Conservation (phyloP, 2,113 vertebrate species). For the Chauna torquata region DNA sequence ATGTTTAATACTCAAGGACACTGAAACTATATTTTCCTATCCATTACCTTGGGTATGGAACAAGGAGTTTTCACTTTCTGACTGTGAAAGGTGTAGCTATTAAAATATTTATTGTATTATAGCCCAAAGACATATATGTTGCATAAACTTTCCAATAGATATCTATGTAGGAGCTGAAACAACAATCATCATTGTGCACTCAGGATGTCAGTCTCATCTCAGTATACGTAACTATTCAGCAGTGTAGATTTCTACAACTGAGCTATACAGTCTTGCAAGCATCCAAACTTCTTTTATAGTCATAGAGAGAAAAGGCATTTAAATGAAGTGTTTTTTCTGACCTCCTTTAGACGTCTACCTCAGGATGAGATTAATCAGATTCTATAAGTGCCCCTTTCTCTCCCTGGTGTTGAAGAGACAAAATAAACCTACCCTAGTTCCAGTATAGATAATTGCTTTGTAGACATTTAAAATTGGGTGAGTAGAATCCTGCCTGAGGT, state of each 20-base stretch:
- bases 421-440: neutral
- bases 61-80: neutral
- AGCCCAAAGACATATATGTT: neutral
- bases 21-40: neutral
- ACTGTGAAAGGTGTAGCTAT: neutral
- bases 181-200: neutral
- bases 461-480: neutral
- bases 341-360: neutral
- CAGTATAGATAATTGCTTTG: neutral
- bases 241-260: neutral
- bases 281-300: neutral
- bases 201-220: neutral
- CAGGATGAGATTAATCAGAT: neutral
- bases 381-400: neutral
- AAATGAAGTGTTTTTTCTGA: neutral
- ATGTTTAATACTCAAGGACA: neutral
- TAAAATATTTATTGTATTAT: conserved; percentile 47
- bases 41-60: accelerated
- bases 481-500: neutral
- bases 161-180: neutral
- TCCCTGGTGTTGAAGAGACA: neutral
- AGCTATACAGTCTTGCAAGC: neutral
- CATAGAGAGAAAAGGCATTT: neutral
- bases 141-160: neutral
- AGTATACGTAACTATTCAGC: neutral